A percentile compares a stretch with the other conserved stretches of the same genome.
These are phyloP conservation scores for Sebastes schlegelii DNA, from an alignment of 2,113 vertebrate genomes.

Conservation along the genomic window DNA sequence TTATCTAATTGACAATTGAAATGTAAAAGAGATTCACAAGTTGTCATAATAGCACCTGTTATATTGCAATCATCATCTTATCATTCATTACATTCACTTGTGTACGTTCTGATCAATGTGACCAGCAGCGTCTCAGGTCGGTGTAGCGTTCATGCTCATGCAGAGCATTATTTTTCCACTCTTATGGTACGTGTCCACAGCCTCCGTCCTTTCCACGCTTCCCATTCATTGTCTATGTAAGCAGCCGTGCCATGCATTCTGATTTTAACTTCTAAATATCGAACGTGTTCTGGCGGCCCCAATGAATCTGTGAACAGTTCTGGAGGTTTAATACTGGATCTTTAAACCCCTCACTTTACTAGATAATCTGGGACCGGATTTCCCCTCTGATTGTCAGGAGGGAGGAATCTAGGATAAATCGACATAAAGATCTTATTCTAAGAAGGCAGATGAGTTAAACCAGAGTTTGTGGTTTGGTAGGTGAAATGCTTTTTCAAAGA, in stretches of 20 bases:
- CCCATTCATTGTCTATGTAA: no score
- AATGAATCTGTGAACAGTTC: no score
- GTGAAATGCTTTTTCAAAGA: constrained; percentile 57
- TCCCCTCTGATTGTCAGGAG: no score
- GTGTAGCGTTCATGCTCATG: neutral
- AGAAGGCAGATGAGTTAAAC: constrained; percentile 23
- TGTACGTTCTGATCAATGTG: neutral
- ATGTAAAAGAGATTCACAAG: neutral
- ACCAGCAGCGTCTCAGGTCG: neutral
- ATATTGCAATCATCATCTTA: neutral
- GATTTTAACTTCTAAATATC: no score
- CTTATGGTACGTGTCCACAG: no score
- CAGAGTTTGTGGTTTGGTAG: constrained; percentile 5
- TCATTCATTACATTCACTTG: neutral
- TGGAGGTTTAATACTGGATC: no score
- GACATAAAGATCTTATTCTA: neutral
- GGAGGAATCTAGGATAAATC: no score
- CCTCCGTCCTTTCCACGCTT: no score
- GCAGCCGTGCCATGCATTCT: no score
- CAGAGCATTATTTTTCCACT: neutral
- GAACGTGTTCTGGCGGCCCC: no score
- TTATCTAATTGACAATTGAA: neutral
- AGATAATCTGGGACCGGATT: no score
- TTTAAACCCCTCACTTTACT: no score
- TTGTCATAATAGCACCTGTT: neutral